These are phyloP conservation scores for Rhamphomyia laevipes DNA, from an alignment of 2,888 invertebrate species.

Conservation along the genomic window DNA sequence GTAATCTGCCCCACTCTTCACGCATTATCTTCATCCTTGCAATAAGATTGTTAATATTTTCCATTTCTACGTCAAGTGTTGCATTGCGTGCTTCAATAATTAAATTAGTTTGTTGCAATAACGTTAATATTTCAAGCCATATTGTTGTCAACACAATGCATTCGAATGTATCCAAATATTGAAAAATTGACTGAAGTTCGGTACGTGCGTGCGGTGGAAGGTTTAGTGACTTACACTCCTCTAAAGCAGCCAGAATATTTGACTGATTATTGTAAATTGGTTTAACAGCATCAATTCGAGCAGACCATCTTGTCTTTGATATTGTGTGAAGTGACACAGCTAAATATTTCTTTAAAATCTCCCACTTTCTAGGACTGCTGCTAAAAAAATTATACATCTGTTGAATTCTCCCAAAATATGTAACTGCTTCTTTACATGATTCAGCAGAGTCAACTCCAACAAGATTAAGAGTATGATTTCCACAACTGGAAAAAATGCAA, in stretches of 20 bases:
- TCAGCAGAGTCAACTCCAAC: too few species aligned
- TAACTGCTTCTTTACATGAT: constrained; percentile 3
- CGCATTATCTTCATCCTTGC: background rate
- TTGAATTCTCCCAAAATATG: constrained; percentile 4
- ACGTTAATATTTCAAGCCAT: background rate
- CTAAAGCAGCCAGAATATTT: background rate
- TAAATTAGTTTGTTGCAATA: background rate
- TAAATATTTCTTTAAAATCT: constrained; percentile 3
- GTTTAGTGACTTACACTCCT: background rate
- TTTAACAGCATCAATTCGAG: constrained; percentile 3
- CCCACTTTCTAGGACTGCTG: constrained; percentile 4
- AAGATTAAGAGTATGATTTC: constrained; percentile 5
- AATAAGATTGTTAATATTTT: background rate
- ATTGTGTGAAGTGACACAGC: constrained; percentile 1
- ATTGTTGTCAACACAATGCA: background rate
- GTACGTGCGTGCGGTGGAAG: background rate
- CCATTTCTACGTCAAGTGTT: background rate
- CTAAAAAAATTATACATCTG: constrained; percentile 4
- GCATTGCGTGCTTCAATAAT: background rate
- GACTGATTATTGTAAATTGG: background rate
- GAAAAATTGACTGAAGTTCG: background rate
- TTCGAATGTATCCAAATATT: background rate
- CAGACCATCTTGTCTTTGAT: constrained; percentile 5
- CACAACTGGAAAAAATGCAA: constrained; percentile 2
- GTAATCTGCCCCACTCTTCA: background rate